Base-by-base conservation (phyloP, 2,888 invertebrate genomes). In the Anorthoa munda region DNA sequence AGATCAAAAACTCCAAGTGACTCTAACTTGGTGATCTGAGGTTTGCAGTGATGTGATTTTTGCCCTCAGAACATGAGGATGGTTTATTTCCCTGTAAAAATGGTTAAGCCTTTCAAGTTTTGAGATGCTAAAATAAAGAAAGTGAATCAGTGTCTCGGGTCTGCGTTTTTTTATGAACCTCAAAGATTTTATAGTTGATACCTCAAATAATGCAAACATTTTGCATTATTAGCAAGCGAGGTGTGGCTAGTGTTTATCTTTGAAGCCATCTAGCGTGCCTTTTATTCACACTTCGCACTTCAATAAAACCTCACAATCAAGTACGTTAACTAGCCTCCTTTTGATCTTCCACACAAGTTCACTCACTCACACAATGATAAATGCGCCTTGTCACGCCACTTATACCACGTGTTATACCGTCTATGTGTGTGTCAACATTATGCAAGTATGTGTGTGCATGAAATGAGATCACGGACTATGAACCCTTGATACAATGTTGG, bases 401-500 rank as follows among this genome's bases (percentile, higher is more conserved):
- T 78, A 72, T 53, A 82, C 64, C 81, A 77, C 75, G 67, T 84
- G 82, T 82, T 77, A 75, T 80, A 75, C 69, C 17, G 75, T 60
- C 60, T 45, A 17, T 72, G 78, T 76, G 69, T 79, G 71, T 69
- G 60, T 65, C 69, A 51, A 46, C 65, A 60, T 26, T 60, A 51
- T 61, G 48, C 45, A 59, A 39, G 31, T 66, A 63, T 53, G 73
- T 68, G 78, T 79, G 76, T 58, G 45, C 85, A 83, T 82, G 79
- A 79, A 89, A 89, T 81, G 88, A 87, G 87, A 86, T 83, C 88
- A 87, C 79, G 89, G 87, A 89, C 91, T 90, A 84, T 88, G 91
- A 88, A 90, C 89, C 79, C 74, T 75, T 82, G 85, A 84, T 83
- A 82, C 75, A 77, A 76, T 78, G 82, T 66, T 77, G 81, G 75